Conservation (phyloP, 2,797 vertebrate genomes). For the Vespertilio murinus region DNA sequence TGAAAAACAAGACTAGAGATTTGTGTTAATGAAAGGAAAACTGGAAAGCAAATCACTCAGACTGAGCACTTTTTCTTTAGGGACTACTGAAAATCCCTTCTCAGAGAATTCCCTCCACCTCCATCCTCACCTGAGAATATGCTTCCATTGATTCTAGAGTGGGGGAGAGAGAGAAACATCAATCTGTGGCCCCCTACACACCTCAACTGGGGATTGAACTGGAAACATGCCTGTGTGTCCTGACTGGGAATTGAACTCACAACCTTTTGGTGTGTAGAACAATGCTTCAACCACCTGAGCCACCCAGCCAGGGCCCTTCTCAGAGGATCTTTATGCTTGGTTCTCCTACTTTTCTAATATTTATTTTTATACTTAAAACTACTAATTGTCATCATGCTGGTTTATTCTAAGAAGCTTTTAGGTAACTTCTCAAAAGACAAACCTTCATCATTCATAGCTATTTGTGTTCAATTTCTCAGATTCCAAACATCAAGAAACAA, state of each 20-base stretch:
- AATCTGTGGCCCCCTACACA: neutral
- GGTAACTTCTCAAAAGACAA: neutral
- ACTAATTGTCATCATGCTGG: neutral
- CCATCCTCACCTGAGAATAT: neutral
- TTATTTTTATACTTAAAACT: neutral
- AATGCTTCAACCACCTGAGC: neutral
- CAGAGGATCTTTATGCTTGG: neutral
- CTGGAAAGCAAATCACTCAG: neutral
- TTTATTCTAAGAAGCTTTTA: neutral
- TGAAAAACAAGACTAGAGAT: neutral
- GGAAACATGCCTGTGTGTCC: no score
- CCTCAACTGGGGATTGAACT: neutral
- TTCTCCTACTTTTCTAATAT: neutral
- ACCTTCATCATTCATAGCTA: neutral
- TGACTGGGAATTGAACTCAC: neutral
- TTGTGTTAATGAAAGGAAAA: neutral
- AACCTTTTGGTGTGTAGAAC: neutral
- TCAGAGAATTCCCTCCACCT: neutral
- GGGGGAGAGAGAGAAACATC: neutral
- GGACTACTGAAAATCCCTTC: neutral
- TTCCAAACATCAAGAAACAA: constrained; percentile 57
- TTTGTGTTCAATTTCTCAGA: constrained; percentile 65
- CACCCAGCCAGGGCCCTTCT: neutral
- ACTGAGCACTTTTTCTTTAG: neutral
- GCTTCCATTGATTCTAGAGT: neutral